phyloP scores from a whole-genome alignment of 2,113 vertebrate genomes.

The Telmatochromis bifrenatus region DNA sequence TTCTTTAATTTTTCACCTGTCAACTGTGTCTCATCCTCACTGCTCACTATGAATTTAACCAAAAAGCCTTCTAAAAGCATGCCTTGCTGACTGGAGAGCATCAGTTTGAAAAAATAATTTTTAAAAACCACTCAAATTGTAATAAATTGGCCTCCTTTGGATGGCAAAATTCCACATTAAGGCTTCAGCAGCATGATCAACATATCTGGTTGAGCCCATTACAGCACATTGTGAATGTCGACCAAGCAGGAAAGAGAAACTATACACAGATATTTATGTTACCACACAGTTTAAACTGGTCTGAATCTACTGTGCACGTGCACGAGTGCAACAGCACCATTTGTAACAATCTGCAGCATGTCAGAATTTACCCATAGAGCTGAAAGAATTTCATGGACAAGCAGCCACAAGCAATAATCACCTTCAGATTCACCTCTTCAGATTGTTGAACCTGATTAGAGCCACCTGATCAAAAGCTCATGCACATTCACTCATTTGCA shows the following conservation, averaged over 20 bases:
- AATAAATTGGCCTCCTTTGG: not conserved
- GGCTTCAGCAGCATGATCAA: not conserved
- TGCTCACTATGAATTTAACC: not conserved
- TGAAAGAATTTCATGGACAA: not conserved
- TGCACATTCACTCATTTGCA: not conserved
- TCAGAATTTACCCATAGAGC: not conserved
- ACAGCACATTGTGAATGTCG: not conserved
- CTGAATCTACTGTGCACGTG: not conserved
- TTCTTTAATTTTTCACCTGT: not conserved
- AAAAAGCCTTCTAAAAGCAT: not conserved
- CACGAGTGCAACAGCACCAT: not conserved
- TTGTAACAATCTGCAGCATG: not conserved
- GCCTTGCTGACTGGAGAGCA: not conserved
- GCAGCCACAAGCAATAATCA: not conserved
- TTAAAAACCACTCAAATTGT: not conserved
- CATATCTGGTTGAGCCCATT: not conserved
- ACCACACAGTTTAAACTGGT: not conserved
- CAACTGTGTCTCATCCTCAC: not conserved
- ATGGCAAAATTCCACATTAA: not conserved
- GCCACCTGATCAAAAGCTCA: not conserved
- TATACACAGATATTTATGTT: not conserved
- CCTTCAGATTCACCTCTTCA: not conserved
- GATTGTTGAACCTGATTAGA: not conserved
- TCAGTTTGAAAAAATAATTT: not conserved
- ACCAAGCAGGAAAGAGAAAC: not conserved